phyloP scores from a whole-genome alignment of 2,888 invertebrate species.

The Tuberolachnus salignus region DNA sequence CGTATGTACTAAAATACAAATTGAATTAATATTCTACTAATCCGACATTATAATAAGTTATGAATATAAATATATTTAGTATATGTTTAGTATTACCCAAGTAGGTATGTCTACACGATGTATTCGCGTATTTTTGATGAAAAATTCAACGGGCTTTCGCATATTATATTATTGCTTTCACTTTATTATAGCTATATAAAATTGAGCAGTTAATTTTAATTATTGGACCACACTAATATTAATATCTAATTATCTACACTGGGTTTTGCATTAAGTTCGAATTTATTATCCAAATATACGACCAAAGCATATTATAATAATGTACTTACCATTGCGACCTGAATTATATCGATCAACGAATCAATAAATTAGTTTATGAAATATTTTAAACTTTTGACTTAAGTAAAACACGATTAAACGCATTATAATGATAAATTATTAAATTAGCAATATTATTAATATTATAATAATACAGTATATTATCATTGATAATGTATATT shows the following conservation, averaged over 20 bases:
- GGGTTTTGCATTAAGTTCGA: background rate
- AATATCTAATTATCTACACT: background rate
- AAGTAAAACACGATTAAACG: background rate
- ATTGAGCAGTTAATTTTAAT: background rate
- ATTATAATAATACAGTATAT: no score
- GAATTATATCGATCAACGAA: background rate
- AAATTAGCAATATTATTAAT: no score
- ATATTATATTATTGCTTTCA: background rate
- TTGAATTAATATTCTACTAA: no score
- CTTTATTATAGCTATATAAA: background rate
- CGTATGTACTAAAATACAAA: no score
- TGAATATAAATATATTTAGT: no score
- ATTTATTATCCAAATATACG: background rate
- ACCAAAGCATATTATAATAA: background rate
- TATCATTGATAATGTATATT: no score
- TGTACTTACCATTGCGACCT: background rate
- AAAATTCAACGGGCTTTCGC: background rate
- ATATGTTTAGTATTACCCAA: no score
- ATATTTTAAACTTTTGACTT: background rate
- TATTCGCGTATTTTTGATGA: background rate
- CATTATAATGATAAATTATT: no score
- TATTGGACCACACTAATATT: background rate
- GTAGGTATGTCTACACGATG: no score
- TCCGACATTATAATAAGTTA: no score
- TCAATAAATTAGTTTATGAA: background rate